Percentiles rank a stretch among this genome's conserved stretches.
Conservation (phyloP, 2,797 vertebrate genomes). For the Tokudaia tokunoshimensis region DNA sequence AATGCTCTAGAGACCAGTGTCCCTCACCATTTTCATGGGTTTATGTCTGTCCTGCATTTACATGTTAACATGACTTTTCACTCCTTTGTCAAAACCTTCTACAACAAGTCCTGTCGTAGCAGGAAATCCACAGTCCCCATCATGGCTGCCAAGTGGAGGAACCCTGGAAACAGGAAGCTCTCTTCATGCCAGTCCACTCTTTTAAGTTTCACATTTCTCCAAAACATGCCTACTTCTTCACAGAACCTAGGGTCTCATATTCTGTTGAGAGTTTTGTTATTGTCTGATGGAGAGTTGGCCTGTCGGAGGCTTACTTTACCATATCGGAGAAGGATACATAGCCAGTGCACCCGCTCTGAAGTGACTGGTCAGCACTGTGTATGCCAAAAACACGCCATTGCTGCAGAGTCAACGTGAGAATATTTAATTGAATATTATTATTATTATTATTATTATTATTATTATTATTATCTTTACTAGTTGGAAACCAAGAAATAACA, state of each 20-base stretch:
- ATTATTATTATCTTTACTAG: neutral
- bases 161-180: neutral
- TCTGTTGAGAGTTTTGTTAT: neutral
- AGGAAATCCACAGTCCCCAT: neutral
- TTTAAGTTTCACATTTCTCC: neutral
- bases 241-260: neutral
- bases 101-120: neutral
- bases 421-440: neutral
- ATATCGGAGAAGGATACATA: neutral
- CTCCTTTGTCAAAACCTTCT: neutral
- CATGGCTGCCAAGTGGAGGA: accelerated
- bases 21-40: neutral
- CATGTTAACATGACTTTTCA: neutral
- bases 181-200: neutral
- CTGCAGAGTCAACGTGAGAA: neutral
- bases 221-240: neutral
- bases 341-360: neutral
- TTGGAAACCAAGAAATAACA: neutral
- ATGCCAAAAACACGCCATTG: neutral
- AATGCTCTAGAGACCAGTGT: accelerated
- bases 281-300: neutral
- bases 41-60: neutral
- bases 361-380: neutral
- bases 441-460: neutral
- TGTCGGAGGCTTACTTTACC: neutral